Conservation (phyloP, 2,113 vertebrate genomes). For the Thunnus thynnus region DNA sequence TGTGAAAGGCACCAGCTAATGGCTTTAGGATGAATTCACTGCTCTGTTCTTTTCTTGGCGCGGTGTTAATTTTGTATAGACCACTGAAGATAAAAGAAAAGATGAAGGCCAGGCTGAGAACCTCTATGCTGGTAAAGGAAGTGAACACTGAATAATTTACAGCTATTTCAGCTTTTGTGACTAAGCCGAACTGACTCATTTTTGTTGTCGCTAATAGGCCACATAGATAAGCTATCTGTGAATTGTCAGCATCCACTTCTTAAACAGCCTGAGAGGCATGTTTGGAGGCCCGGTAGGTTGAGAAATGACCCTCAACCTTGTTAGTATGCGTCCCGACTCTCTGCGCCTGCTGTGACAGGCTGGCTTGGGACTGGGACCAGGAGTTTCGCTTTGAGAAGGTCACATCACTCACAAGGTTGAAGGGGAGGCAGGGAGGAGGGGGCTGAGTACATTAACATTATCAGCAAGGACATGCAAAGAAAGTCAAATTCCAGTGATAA, state of each 20-base stretch:
- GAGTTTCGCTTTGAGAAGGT: slow-evolving; percentile 72
- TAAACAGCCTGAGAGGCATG: slow-evolving; percentile 1
- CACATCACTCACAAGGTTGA: slow-evolving; percentile 56
- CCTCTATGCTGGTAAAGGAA: not conserved
- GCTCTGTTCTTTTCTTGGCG: slow-evolving; percentile 18
- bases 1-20: slow-evolving; percentile 42
- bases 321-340: slow-evolving; percentile 63
- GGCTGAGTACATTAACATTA: slow-evolving; percentile 25
- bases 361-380: slow-evolving; percentile 59
- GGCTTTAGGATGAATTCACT: slow-evolving; percentile 21
- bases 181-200: not conserved
- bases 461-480: slow-evolving; percentile 58
- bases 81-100: slow-evolving; percentile 4
- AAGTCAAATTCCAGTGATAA: slow-evolving; percentile 29
- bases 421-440: slow-evolving; percentile 16
- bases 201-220: not conserved
- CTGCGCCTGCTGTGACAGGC: slow-evolving; percentile 50
- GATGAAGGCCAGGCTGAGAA: not conserved
- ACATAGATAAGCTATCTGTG: not conserved
- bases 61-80: slow-evolving; percentile 16
- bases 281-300: slow-evolving; percentile 12
- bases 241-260: slow-evolving; percentile 1
- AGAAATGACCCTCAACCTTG: slow-evolving; percentile 49
- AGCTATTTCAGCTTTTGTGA: slow-evolving; percentile 3
- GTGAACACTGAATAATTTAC: slow-evolving; percentile 7